Evolutionary conservation across 1,140 invertebrate species (phyloP).

Genomic region (Euwallacea similis): DNA sequence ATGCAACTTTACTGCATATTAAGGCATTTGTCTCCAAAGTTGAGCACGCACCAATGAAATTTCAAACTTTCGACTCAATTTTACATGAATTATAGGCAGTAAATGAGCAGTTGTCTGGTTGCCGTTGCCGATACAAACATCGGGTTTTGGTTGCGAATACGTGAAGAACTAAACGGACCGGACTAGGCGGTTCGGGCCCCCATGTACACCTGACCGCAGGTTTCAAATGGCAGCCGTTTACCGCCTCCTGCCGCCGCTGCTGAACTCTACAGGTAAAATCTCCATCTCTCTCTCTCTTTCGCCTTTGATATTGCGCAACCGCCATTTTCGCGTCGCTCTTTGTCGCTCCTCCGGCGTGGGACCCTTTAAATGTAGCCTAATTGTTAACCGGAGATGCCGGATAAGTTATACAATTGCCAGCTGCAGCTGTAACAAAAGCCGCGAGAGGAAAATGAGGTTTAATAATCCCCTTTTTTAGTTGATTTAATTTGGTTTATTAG

Average conservation of each 20-base stretch:
- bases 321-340: slow-evolving; percentile 6
- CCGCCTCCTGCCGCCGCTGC: slow-evolving; percentile 32
- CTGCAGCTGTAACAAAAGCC: too few relatives aligned
- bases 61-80: too few relatives aligned
- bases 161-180: slow-evolving; percentile 7
- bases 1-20: too few relatives aligned
- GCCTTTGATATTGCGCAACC: slow-evolving; percentile 13
- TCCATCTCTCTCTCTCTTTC: slow-evolving; percentile 28
- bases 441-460: too few relatives aligned
- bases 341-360: slow-evolving; percentile 7
- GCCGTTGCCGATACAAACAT: slow-evolving; percentile 24
- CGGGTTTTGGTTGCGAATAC: slow-evolving; percentile 19
- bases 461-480: too few relatives aligned
- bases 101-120: too few relatives aligned
- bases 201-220: slow-evolving; percentile 33
- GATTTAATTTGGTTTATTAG: too few relatives aligned
- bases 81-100: too few relatives aligned
- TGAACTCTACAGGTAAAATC: slow-evolving; percentile 44
- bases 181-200: slow-evolving; percentile 11
- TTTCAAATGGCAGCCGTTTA: slow-evolving; percentile 31
- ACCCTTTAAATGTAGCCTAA: slow-evolving; percentile 7
- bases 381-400: neutral
- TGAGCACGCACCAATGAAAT: too few relatives aligned
- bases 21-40: too few relatives aligned
- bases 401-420: too few relatives aligned